Evolutionary conservation across 1,140 invertebrate genomes (phyloP).

Genomic region (Lycorma delicatula): DNA sequence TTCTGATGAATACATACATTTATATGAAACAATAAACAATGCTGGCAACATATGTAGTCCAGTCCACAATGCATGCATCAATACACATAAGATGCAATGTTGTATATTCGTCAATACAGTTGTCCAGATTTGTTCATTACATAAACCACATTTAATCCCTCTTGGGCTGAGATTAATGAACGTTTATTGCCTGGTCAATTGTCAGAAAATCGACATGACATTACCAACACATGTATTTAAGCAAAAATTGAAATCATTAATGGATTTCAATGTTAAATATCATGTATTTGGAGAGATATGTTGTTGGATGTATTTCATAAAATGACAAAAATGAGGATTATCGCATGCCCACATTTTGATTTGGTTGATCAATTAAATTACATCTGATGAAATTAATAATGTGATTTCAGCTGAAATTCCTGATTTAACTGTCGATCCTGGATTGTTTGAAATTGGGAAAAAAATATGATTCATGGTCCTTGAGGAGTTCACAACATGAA

Average conservation of each 20-base stretch:
- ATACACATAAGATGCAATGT: constrained; percentile 9
- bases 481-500: too few species aligned
- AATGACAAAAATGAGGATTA: constrained; percentile 45
- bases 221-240: constrained; percentile 41
- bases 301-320: constrained; percentile 37
- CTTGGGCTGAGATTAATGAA: constrained; percentile 33
- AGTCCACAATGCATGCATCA: constrained; percentile 36
- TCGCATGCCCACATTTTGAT: constrained; percentile 35
- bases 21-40: constrained; percentile 31
- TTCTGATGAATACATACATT: constrained; percentile 39
- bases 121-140: constrained; percentile 28
- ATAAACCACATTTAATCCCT: constrained; percentile 43
- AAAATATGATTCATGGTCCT: constrained; percentile 44
- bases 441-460: constrained; percentile 37
- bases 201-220: constrained; percentile 34
- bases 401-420: constrained; percentile 39
- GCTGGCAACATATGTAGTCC: constrained; percentile 21
- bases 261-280: constrained; percentile 36
- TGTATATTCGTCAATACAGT: constrained; percentile 5
- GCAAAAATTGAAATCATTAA: constrained; percentile 40
- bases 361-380: constrained; percentile 24
- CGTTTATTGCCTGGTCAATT: constrained; percentile 28
- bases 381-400: constrained; percentile 24
- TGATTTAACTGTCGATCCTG: constrained; percentile 31
- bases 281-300: constrained; percentile 33